Base-by-base conservation (phyloP, 2,113 vertebrate genomes). In the Ascaphus truei region DNA sequence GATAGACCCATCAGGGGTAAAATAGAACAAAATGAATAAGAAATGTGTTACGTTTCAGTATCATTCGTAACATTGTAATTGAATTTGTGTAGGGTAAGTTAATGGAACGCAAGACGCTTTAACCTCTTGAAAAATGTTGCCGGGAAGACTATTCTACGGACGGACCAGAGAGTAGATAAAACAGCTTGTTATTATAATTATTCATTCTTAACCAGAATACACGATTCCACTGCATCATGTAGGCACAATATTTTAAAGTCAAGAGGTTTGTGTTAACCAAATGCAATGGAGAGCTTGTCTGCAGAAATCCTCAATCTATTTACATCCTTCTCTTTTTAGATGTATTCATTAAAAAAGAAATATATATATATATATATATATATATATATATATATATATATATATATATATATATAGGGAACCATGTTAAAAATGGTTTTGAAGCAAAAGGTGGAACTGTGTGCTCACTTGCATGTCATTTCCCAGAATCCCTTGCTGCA, bases 21-120 rank as follows among this genome's bases (percentile, higher is more conserved):
- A 64, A 36, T 25, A 52, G 47, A 15, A 36, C 47, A 27, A 47
- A 34, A 31, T 64, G 51, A 37, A 64, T 52, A 62, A n/a, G n/a
- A n/a, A n/a, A 47, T 45, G 23, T 53, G 37, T n/a, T 29, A 12
- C 15, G 22, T 20, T 23, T 27, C 30, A 47, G 13, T 64, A 22
- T 18, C 33, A 53, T 27, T 31, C 26, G 8, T 25, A 29, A 37
- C 31, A 34, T 64, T 33, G 47, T 52, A 16, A 52, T 51, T 64
- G 34, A 33, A 22, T 26, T 47, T 47, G 22, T 39, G 20, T 62
- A 62, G 45, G 41, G 59, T 8, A 12, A 62, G 48, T 62, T 48
- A 33, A 62, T 47, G 39, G 18, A 31, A 48, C 31, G n/a, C n/a
- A n/a, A n/a, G n/a, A n/a, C n/a, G n/a, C n/a, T n/a, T n/a, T n/a